Evolutionary conservation across 2,888 invertebrate genomes (phyloP).

Genomic region (Andrena flavipes): DNA sequence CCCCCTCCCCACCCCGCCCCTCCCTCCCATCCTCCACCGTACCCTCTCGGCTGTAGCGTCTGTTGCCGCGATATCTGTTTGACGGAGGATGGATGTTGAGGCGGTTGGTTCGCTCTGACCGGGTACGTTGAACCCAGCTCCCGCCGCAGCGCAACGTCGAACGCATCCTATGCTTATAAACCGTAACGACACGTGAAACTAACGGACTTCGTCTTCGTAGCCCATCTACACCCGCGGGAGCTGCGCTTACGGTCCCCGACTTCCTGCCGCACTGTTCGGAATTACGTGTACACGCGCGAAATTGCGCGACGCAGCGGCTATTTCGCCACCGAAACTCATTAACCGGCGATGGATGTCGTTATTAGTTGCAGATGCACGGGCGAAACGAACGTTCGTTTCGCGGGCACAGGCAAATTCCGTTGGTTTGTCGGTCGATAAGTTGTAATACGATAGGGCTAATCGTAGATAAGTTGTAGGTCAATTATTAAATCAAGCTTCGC

Average conservation of each 20-base stretch:
- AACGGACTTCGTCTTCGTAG: slow-evolving; percentile 74
- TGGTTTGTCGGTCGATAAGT: too few relatives aligned
- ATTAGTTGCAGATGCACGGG: slow-evolving; percentile 37
- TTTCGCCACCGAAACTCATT: slow-evolving; percentile 52
- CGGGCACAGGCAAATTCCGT: background rate
- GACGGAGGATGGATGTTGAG: slow-evolving; percentile 72
- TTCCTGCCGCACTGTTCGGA: slow-evolving; percentile 52
- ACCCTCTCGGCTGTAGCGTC: slow-evolving; percentile 52
- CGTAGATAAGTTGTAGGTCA: too few relatives aligned
- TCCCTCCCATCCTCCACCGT: background rate
- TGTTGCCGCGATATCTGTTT: slow-evolving; percentile 69
- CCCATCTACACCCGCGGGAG: slow-evolving; percentile 72
- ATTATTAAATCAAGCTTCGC: too few relatives aligned
- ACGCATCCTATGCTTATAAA: slow-evolving; percentile 81
- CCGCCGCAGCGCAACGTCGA: slow-evolving; percentile 71
- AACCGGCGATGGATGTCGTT: slow-evolving; percentile 51
- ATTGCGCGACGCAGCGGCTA: slow-evolving; percentile 32
- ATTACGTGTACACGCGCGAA: slow-evolving; percentile 52
- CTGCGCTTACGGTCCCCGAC: slow-evolving; percentile 40
- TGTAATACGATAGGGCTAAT: too few relatives aligned
- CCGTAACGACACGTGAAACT: slow-evolving; percentile 82
- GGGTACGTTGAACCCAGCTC: slow-evolving; percentile 78
- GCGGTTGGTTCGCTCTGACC: slow-evolving; percentile 64
- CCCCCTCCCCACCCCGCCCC: background rate
- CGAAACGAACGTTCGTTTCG: slow-evolving; percentile 24